Conservation (phyloP, 1,140 invertebrate genomes). For the Drosophila oshimai region DNA sequence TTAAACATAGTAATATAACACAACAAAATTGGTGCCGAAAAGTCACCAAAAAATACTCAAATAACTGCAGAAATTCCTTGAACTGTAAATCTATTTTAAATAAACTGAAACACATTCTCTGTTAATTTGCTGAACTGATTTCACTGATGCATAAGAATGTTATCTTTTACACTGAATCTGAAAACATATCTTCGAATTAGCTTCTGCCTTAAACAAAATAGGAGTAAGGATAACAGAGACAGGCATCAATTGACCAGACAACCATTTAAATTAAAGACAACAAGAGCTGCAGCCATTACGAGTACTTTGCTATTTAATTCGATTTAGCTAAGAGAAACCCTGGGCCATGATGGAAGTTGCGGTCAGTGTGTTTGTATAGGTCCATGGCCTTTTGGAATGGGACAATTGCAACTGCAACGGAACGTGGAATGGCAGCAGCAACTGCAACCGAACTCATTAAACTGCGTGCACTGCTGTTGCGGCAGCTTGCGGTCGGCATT, state of each 20-base stretch:
- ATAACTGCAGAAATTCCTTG: no score
- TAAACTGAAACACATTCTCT: no score
- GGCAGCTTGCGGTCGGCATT: slow-evolving; percentile 73
- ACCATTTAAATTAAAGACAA: slow-evolving; percentile 7
- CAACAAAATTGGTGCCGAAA: no score
- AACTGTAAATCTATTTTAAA: no score
- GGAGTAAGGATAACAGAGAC: slow-evolving; percentile 1
- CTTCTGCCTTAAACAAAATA: neutral
- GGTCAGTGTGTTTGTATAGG: neutral
- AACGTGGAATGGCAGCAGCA: slow-evolving; percentile 2
- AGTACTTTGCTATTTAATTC: slow-evolving; percentile 29
- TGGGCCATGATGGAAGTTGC: slow-evolving; percentile 24
- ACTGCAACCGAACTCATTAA: slow-evolving; percentile 65
- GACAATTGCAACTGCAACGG: neutral
- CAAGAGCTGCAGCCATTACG: slow-evolving; percentile 4
- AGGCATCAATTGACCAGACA: neutral
- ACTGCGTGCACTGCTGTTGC: slow-evolving; percentile 60
- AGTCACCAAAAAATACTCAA: no score
- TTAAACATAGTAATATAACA: no score
- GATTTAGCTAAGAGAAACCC: slow-evolving; percentile 3
- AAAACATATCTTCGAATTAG: neutral
- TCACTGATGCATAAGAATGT: no score
- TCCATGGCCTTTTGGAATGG: neutral
- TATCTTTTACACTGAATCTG: neutral
- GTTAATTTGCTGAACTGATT: no score